Evolutionary conservation across 2,888 invertebrate genomes (phyloP).

Genomic region (Proisotoma minuta): DNA sequence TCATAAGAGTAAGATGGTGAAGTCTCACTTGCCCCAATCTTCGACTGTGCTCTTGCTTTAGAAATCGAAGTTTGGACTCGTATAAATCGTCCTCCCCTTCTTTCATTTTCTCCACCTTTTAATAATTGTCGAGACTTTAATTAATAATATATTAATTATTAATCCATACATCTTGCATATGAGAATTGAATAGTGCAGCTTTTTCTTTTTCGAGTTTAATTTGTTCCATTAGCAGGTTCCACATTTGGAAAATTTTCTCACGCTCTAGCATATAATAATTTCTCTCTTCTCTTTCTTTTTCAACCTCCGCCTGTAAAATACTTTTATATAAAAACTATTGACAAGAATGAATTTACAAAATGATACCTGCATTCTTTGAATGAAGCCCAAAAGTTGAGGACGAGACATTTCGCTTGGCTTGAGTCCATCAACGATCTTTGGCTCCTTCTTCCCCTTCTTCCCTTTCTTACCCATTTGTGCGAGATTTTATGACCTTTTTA

Average conservation of each 20-base stretch:
- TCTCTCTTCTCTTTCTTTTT: constrained; percentile 31
- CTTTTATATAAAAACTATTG: neutral
- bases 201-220: constrained; percentile 30
- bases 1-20: constrained; percentile 28
- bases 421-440: constrained; percentile 30
- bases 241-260: constrained; percentile 26
- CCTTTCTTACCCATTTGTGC: neutral
- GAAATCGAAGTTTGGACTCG: constrained; percentile 24
- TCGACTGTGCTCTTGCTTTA: constrained; percentile 32
- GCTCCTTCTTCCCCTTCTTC: constrained; percentile 16
- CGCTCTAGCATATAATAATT: constrained; percentile 34
- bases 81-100: constrained; percentile 21
- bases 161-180: constrained; percentile 27
- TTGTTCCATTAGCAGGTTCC: constrained; percentile 32
- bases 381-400: neutral
- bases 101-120: constrained; percentile 22
- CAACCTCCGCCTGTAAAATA: constrained; percentile 22
- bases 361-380: neutral
- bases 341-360: neutral
- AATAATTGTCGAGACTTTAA: neutral
- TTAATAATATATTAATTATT: neutral
- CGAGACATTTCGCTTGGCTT: constrained; percentile 30
- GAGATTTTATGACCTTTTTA: too few species aligned
- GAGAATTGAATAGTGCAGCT: constrained; percentile 27
- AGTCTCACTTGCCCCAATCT: constrained; percentile 34